These are phyloP conservation scores for Anableps anableps DNA, from an alignment of 2,797 vertebrate genomes.

Conservation along the genomic window DNA sequence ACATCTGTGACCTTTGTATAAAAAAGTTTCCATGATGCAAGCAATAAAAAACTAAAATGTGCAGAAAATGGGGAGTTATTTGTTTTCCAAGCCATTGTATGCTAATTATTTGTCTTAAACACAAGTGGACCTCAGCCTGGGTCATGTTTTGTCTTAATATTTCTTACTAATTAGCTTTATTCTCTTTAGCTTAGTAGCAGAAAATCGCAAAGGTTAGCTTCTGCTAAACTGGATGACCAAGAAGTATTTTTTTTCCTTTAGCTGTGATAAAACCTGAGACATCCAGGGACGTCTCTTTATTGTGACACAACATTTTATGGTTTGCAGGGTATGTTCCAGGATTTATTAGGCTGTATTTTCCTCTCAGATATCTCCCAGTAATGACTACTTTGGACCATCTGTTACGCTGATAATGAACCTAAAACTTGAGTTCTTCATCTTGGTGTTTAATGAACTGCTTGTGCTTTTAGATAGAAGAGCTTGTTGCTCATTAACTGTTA, in stretches of 20 bases:
- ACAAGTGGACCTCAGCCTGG: not conserved
- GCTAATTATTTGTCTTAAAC: not conserved
- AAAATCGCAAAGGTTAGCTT: not conserved
- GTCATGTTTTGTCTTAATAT: not conserved
- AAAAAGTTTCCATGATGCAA: not conserved
- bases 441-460: not conserved
- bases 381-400: constrained; percentile 1
- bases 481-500: not conserved
- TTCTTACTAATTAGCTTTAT: not conserved
- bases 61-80: not conserved
- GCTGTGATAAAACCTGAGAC: not conserved
- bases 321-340: not conserved
- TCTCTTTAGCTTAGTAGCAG: not conserved
- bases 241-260: not conserved
- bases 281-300: not conserved
- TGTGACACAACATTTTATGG: not conserved
- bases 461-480: not conserved
- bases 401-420: not conserved
- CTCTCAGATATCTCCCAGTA: not conserved
- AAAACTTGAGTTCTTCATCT: constrained; percentile 6
- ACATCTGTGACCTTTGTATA: not conserved
- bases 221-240: not conserved
- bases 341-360: constrained; percentile 7
- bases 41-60: not conserved
- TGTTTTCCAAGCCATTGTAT: not conserved